These are phyloP conservation scores for Fringilla coelebs DNA, from an alignment of 2,797 vertebrate species.

Conservation along the genomic window DNA sequence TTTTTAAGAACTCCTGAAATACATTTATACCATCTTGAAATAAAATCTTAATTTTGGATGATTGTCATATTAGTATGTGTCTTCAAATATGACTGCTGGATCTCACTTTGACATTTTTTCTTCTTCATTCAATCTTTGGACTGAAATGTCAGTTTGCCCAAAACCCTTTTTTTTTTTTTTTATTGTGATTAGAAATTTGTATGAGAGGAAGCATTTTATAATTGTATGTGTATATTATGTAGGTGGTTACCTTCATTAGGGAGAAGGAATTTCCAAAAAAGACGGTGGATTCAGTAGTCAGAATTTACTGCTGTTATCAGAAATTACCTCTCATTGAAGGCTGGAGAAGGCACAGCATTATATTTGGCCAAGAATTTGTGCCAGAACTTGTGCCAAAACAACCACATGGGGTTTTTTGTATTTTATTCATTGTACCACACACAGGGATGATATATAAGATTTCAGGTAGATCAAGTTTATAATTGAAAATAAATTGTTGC, in stretches of 20 bases:
- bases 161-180: neutral
- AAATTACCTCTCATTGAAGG: neutral
- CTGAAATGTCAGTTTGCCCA: neutral
- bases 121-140: neutral
- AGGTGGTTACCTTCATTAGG: neutral
- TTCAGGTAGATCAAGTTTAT: neutral
- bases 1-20: neutral
- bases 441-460: neutral
- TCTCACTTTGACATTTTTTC: neutral
- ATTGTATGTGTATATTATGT: neutral
- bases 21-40: neutral
- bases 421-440: neutral
- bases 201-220: neutral
- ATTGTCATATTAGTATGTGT: neutral
- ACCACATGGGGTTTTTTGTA: accelerated
- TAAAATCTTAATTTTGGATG: neutral
- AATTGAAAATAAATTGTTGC: neutral
- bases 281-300: neutral
- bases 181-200: neutral
- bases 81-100: neutral
- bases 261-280: neutral
- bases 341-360: neutral
- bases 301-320: neutral
- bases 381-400: neutral
- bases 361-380: neutral